These are phyloP conservation scores for Axinella damicornis DNA, from an alignment of 37 sponge, comb jelly and placozoan genomes.

Conservation along the genomic window DNA sequence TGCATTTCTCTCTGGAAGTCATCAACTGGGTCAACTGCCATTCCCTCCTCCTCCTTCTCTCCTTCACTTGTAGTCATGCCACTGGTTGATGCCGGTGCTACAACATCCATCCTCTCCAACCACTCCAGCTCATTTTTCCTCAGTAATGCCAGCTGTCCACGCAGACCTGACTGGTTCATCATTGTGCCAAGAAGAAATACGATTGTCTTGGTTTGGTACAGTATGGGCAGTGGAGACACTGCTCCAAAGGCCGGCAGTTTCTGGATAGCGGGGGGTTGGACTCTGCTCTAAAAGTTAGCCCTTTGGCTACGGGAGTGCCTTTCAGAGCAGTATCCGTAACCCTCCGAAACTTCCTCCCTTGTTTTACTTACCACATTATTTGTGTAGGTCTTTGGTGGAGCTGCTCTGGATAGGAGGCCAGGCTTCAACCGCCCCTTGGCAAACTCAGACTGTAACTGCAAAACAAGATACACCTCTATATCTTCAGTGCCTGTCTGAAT, in stretches of 20 bases:
- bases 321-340: too few species aligned
- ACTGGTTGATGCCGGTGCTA: background rate
- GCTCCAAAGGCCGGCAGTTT: too few species aligned
- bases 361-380: constrained; percentile 80
- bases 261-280: too few species aligned
- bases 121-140: constrained; percentile 51
- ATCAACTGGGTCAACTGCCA: constrained; percentile 64
- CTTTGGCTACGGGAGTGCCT: too few species aligned
- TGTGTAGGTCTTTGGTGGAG: constrained; percentile 62
- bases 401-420: constrained; percentile 47
- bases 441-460: constrained; percentile 65
- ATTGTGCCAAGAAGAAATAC: too few species aligned
- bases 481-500: too few species aligned
- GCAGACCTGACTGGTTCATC: background rate
- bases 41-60: constrained; percentile 28
- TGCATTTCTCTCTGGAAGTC: constrained; percentile 87
- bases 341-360: too few species aligned
- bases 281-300: too few species aligned
- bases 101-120: background rate
- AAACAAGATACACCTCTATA: background rate
- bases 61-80: background rate
- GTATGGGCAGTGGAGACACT: too few species aligned
- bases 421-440: constrained; percentile 58
- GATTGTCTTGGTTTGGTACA: too few species aligned
- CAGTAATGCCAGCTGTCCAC: constrained; percentile 37